These are phyloP conservation scores for Nycticorax nycticorax DNA, from an alignment of 2,113 vertebrate species.

Conservation along the genomic window DNA sequence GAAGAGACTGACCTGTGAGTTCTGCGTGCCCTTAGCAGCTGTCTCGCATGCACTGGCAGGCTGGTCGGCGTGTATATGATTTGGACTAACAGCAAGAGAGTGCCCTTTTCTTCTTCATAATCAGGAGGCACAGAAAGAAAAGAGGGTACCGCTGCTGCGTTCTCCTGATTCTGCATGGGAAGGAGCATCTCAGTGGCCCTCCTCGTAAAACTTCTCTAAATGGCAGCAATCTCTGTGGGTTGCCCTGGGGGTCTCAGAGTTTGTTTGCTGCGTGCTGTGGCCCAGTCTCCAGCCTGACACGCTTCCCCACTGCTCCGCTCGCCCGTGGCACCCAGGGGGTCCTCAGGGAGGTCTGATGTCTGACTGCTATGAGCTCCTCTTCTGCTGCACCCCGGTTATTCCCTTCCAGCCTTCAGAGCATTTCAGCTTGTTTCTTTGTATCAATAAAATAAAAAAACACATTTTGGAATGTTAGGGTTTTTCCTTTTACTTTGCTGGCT, in stretches of 20 bases:
- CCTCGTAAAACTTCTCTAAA: neutral
- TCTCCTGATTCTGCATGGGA: neutral
- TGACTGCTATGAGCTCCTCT: neutral
- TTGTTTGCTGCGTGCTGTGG: neutral
- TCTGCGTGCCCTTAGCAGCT: neutral
- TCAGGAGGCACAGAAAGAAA: neutral
- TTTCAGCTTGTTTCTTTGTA: neutral
- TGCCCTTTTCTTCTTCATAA: neutral
- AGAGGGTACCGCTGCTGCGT: neutral
- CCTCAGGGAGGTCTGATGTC: neutral
- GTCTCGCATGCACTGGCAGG: neutral
- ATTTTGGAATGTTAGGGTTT: neutral
- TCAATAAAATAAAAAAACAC: neutral
- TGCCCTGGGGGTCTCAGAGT: neutral
- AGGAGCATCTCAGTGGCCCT: neutral
- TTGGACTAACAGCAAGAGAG: neutral
- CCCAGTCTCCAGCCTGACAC: neutral
- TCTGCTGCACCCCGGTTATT: neutral
- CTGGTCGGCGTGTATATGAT: accelerated
- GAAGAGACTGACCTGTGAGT: neutral
- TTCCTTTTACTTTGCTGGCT: neutral
- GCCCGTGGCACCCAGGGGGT: accelerated
- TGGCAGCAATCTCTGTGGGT: neutral
- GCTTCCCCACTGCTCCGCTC: neutral
- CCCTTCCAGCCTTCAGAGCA: neutral